Conservation (phyloP, 2,797 vertebrate species). For the Ceryle rudis region DNA sequence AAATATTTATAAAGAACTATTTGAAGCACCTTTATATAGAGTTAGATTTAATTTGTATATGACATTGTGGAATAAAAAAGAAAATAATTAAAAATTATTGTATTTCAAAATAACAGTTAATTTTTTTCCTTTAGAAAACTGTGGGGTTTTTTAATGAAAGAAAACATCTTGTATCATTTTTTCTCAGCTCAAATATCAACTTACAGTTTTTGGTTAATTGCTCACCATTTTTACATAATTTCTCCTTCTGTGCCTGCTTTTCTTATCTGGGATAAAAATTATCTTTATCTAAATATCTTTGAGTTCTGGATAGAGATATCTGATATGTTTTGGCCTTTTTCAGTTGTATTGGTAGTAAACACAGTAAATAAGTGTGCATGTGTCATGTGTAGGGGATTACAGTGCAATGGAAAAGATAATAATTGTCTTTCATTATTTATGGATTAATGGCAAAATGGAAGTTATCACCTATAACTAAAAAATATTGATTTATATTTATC, state of each 20-base stretch:
- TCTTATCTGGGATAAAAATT: background rate
- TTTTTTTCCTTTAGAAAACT: background rate
- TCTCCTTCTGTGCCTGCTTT: background rate
- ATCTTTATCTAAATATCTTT: background rate
- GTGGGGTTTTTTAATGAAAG: background rate
- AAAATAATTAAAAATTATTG: rapidly evolving
- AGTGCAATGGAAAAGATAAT: background rate
- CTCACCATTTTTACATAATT: background rate
- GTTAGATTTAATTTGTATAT: background rate
- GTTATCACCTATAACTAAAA: background rate
- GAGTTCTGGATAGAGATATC: background rate
- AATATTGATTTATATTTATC: background rate
- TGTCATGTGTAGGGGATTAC: background rate
- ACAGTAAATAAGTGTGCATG: background rate
- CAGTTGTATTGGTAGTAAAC: background rate
- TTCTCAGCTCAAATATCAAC: background rate
- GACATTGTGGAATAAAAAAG: background rate
- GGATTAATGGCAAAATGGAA: background rate
- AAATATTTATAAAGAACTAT: background rate
- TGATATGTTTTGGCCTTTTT: background rate
- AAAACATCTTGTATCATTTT: background rate
- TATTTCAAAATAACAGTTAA: background rate
- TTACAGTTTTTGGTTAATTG: background rate
- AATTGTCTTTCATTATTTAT: background rate
- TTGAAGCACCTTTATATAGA: background rate